phyloP scores from a whole-genome alignment of 2,113 vertebrate genomes.

The Rhynchomys soricoides region DNA sequence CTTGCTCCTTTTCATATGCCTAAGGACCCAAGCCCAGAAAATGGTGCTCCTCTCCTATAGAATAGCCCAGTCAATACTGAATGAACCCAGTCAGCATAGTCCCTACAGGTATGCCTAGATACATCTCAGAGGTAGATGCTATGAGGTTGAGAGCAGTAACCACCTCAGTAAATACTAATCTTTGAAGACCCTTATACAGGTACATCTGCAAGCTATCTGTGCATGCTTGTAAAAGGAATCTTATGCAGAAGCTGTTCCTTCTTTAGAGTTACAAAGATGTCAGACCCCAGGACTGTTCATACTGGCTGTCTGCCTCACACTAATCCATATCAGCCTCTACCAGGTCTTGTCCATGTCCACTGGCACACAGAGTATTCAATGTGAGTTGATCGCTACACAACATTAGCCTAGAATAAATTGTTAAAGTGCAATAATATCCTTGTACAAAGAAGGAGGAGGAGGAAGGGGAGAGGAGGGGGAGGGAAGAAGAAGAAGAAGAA shows the following conservation, averaged over 20 bases:
- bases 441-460: not conserved
- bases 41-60: not conserved
- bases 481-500: not conserved
- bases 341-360: no score
- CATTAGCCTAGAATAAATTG: not conserved
- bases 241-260: not conserved
- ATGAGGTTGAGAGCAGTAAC: not conserved
- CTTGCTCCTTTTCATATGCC: not conserved
- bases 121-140: not conserved
- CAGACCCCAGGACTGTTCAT: accelerated
- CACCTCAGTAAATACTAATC: not conserved
- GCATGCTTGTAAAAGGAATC: not conserved
- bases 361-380: not conserved
- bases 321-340: not conserved
- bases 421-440: not conserved
- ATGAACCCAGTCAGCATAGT: not conserved
- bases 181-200: not conserved
- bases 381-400: not conserved
- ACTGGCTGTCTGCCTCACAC: not conserved
- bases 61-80: no score
- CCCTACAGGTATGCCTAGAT: not conserved
- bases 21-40: not conserved
- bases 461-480: not conserved
- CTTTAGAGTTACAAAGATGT: not conserved
- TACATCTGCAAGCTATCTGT: not conserved